phyloP scores from a whole-genome alignment of 2,797 vertebrate species.

The Pelobates cultripes region DNA sequence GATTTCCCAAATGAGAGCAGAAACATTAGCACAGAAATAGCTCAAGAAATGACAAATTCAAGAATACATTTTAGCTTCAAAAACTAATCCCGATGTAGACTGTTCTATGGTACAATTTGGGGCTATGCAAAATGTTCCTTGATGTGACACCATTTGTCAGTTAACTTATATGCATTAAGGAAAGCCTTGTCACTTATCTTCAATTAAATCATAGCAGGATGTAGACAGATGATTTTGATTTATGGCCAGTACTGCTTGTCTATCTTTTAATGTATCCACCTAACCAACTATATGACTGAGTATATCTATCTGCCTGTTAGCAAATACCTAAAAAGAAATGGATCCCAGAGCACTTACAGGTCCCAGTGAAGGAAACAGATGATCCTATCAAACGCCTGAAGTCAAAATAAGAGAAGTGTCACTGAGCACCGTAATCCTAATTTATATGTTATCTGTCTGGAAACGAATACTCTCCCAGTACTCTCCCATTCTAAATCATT shows the following conservation, averaged over 20 bases:
- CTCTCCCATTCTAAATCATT: slow-evolving; percentile 47
- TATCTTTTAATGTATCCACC: no score
- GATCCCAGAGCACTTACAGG: no score
- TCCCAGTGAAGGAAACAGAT: slow-evolving; percentile 18
- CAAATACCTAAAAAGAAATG: no score
- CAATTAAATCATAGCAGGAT: background rate
- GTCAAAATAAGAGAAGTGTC: slow-evolving; percentile 35
- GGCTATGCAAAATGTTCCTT: background rate
- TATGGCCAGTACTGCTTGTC: no score
- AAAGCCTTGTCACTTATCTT: background rate
- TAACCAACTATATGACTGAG: no score
- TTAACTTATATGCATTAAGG: background rate
- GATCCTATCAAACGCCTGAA: slow-evolving; percentile 22
- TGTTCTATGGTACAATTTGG: background rate
- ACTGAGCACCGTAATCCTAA: slow-evolving; percentile 39
- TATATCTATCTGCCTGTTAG: no score
- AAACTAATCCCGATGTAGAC: background rate
- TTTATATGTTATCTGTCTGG: slow-evolving; percentile 42
- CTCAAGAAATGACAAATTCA: slow-evolving; percentile 5
- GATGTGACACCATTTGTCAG: background rate
- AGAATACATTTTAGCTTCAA: background rate
- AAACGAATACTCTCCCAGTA: slow-evolving; percentile 45
- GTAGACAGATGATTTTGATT: background rate
- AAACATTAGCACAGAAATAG: slow-evolving; percentile 14
- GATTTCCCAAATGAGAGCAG: slow-evolving; percentile 4